Base-by-base conservation (phyloP, 2,113 vertebrate genomes). In the Bubalus kerabau region DNA sequence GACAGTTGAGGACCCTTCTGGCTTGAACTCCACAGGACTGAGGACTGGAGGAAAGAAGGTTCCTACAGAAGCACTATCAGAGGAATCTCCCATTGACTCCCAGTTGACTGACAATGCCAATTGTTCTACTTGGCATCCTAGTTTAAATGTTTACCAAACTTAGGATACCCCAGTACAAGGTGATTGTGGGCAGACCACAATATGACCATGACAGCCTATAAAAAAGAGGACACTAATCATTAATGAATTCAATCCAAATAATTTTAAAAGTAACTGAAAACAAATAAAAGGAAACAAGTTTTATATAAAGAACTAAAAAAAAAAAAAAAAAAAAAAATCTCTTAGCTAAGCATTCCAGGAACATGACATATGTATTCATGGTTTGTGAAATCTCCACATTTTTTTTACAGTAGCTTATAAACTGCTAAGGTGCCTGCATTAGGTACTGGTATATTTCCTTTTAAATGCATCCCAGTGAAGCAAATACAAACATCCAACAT, bases 251-350 rank as follows among this genome's bases (percentile, higher is more conserved):
- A 91, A 76, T 19, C 2, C 28, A 94, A 92, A 95, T 78, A 83
- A 94, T 80, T 94, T 82, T 80, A 24, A 92, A 87, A 81, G 2
- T 3, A 87, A 81, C 6, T 90, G 6, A 81, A 88, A 56, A 60
- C 95, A 96, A 91, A 87, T 46, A 56, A 95, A 96, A 91, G 30
- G 21, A 90, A 91, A 97, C 21, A 19, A 78, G n/a, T 60, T 52
- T 54, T 5, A 78, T 40, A 89, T 1, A 76, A 28, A 82, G 13
- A 59, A 54, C 30, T 84, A 36, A 91, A 95, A 62, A 87, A 56
- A n/a, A n/a, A n/a, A 64, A 78, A 76, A 80, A 46, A 80, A 80
- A 46, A 80, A 87, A 95, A 56, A 60, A 52, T 15, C 9, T 91
- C 21, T 64, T 89, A 40, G 24, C 93, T 95, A 71, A 90, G 71